These are phyloP conservation scores for Paramacrobiotus metropolitanus DNA, from an alignment of 1,140 invertebrate species.

Conservation along the genomic window DNA sequence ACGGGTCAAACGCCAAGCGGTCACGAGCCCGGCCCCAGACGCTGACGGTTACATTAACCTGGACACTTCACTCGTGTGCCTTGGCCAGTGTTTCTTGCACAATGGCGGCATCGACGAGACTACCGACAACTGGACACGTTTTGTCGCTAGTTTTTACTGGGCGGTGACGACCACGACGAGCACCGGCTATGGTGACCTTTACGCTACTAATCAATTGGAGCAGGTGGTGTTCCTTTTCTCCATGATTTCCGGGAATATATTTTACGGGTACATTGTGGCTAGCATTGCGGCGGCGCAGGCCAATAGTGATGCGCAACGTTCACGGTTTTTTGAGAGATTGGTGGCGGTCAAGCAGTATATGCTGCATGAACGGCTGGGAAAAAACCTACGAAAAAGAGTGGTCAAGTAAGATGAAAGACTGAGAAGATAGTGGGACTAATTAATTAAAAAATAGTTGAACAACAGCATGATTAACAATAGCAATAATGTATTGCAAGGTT, in stretches of 20 bases:
- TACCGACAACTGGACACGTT: background rate
- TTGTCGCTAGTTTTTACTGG: conserved; percentile 9
- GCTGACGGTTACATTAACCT: background rate
- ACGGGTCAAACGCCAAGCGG: background rate
- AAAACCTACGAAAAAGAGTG: conserved; percentile 7
- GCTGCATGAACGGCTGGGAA: background rate
- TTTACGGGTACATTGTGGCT: conserved; percentile 10
- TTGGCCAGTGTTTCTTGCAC: background rate
- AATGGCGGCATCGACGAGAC: background rate
- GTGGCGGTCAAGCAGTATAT: conserved; percentile 3
- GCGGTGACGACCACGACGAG: conserved; percentile 8
- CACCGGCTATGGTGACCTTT: conserved; percentile 10
- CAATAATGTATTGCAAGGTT: too few species aligned
- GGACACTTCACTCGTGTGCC: background rate
- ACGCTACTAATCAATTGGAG: conserved; percentile 1
- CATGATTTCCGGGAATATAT: conserved; percentile 7
- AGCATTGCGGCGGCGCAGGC: conserved; percentile 7
- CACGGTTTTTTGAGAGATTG: conserved; percentile 6
- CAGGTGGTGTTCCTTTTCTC: conserved; percentile 4
- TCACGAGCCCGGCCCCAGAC: background rate
- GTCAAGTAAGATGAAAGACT: too few species aligned
- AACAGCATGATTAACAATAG: too few species aligned
- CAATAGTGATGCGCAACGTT: conserved; percentile 7
- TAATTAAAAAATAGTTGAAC: too few species aligned
- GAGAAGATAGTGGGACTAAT: too few species aligned